Base-by-base conservation (phyloP, 2,888 invertebrate species). In the Diplazon laetatorius region DNA sequence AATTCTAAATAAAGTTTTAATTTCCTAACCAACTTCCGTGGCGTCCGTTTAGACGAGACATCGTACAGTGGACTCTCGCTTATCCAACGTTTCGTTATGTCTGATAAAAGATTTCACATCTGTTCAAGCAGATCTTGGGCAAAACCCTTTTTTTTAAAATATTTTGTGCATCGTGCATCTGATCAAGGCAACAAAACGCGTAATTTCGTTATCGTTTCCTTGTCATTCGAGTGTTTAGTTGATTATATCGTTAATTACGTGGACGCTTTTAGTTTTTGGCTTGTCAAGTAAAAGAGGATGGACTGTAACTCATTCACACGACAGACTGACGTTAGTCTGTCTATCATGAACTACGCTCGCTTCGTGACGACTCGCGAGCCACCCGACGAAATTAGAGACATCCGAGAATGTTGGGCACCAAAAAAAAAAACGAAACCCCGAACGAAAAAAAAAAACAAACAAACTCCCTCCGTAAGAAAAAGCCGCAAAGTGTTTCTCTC, bases 1-100 rank as follows among this genome's bases (percentile, higher is more conserved):
- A 77, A 81, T 81, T 75, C 79, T 72, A 80, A 81, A 81, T 81
- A 75, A 80, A 75, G 79, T 75, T 78, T 74, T 78, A 52, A 73
- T 78, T 74, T 52, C 65, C 65, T 59, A 65, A 70, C 59, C 73
- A 65, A 70, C 30, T 78, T 59, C 37, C 52, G 12, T 39, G 52
- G 22, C 65, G 22, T 42, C 52, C 14, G 39, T 66, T 66, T 18
- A 50, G 39, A 50, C 14, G n/a, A n/a, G n/a, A 12, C 30, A 25
- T n/a, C n/a, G 5, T 2, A 30, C 25, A 25, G 52, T 52, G 3
- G 1, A n/a, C 25, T 5, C 14, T 0, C 25, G n/a, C 6, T 12
- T 25, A 25, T 52, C 30, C n/a, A 1, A 25, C 14, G n/a, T 4
- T 12, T 0, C 48, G 42, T 42, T n/a, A n/a, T 6, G 30, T 30